Evolutionary conservation across 2,888 invertebrate genomes (phyloP).

Genomic region (Caenorhabditis macrosperma): DNA sequence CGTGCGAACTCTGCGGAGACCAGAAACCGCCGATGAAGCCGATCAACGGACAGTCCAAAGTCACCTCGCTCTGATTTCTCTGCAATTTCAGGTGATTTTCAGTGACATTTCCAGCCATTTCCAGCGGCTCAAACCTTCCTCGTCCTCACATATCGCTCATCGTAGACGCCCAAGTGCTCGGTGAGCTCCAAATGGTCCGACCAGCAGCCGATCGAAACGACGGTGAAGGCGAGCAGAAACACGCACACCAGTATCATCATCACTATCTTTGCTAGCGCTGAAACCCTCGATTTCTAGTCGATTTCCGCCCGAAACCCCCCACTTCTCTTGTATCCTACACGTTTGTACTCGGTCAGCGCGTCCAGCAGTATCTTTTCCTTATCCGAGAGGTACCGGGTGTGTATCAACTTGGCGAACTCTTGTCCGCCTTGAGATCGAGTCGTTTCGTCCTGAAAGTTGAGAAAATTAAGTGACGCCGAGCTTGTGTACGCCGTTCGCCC

Average conservation of each 20-base stretch:
- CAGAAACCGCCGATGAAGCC: conserved; percentile 41
- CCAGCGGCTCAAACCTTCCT: conserved; percentile 45
- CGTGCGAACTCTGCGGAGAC: conserved; percentile 49
- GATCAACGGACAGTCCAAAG: conserved; percentile 48
- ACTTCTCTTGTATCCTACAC: conserved; percentile 56
- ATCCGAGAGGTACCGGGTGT: conserved; percentile 42
- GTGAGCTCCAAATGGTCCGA: conserved; percentile 52
- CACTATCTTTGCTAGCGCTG: conserved; percentile 36
- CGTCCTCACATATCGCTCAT: conserved; percentile 54
- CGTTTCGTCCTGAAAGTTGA: conserved; percentile 31
- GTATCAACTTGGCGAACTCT: conserved; percentile 48
- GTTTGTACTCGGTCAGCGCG: conserved; percentile 48
- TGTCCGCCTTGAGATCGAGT: conserved; percentile 36
- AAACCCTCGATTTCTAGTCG: neutral
- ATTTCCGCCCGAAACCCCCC: neutral
- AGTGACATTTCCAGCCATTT: conserved; percentile 36
- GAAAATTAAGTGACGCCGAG: neutral
- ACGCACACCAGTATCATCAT: conserved; percentile 41
- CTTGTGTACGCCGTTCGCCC: neutral
- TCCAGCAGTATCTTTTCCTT: conserved; percentile 49
- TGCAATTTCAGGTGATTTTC: too few relatives aligned
- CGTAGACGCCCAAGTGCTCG: conserved; percentile 55
- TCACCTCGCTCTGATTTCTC: conserved; percentile 42
- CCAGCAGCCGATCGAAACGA: conserved; percentile 55
- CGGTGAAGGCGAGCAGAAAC: conserved; percentile 46